These are phyloP conservation scores for Anodontia alba DNA, from an alignment of 2,888 invertebrate species.

Conservation along the genomic window DNA sequence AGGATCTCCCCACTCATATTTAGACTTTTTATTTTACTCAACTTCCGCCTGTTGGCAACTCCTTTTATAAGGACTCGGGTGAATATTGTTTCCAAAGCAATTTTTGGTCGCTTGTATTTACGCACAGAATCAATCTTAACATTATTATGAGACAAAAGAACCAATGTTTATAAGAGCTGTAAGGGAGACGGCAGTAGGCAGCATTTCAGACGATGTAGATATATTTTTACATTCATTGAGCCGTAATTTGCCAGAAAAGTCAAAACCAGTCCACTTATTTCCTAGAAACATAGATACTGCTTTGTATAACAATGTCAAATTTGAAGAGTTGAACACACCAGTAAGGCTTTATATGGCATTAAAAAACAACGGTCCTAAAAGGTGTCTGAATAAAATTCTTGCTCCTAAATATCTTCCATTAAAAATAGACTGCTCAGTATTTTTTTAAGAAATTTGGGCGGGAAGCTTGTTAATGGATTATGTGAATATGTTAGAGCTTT, in stretches of 20 bases:
- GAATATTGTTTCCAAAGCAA: background rate
- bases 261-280: background rate
- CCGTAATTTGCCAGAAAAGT: background rate
- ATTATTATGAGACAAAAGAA: background rate
- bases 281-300: background rate
- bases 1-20: too few species aligned
- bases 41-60: too few species aligned
- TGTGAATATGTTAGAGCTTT: conserved; percentile 14
- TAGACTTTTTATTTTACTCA: too few species aligned
- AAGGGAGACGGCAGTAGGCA: background rate
- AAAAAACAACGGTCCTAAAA: conserved; percentile 28
- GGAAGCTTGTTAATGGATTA: conserved; percentile 47
- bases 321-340: background rate
- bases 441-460: conserved; percentile 39
- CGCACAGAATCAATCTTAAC: background rate
- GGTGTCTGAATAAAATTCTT: conserved; percentile 35
- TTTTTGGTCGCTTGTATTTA: background rate
- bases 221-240: background rate
- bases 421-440: conserved; percentile 40
- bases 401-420: conserved; percentile 36
- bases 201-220: background rate
- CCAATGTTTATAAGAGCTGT: background rate
- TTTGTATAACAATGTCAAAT: background rate
- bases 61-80: background rate
- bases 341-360: conserved; percentile 11